Percentiles rank a stretch among this genome's conserved stretches.
Conservation (phyloP, 1,140 invertebrate genomes). For the Drosophila quadrilineata region DNA sequence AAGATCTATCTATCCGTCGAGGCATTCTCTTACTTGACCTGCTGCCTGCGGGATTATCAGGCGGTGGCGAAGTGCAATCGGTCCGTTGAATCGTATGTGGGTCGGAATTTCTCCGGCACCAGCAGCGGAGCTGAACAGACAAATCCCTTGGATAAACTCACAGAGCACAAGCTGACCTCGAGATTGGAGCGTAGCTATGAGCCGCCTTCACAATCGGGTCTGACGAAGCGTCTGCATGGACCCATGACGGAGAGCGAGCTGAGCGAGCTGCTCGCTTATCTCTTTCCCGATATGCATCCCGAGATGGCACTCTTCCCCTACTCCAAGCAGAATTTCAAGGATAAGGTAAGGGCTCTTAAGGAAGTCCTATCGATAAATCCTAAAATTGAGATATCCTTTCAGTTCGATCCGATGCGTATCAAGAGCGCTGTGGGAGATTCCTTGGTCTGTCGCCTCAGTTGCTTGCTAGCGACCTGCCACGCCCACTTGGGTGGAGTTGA, state of each 20-base stretch:
- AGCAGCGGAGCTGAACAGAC: conserved; percentile 45
- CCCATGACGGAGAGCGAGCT: conserved; percentile 90
- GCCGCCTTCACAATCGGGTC: conserved; percentile 31
- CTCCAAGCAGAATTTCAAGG: conserved; percentile 62
- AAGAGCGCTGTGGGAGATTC: conserved; percentile 83
- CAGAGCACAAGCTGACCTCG: conserved; percentile 44
- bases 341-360: conserved; percentile 47
- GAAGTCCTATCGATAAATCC: too few relatives aligned
- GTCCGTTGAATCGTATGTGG: conserved; percentile 84
- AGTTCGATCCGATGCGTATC: conserved; percentile 75
- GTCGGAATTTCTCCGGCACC: conserved; percentile 81
- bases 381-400: background rate
- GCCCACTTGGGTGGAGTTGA: conserved; percentile 89
- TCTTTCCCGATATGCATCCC: conserved; percentile 94
- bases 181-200: conserved; percentile 38
- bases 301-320: conserved; percentile 82
- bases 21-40: conserved; percentile 85
- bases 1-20: conserved; percentile 85
- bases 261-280: conserved; percentile 89
- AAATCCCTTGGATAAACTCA: conserved; percentile 63
- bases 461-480: conserved; percentile 90
- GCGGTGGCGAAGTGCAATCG: conserved; percentile 82
- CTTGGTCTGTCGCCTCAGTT: conserved; percentile 91
- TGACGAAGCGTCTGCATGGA: conserved; percentile 82
- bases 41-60: conserved; percentile 85